phyloP scores from a whole-genome alignment of 2,888 invertebrate genomes.

The Hypercompe scribonia region DNA sequence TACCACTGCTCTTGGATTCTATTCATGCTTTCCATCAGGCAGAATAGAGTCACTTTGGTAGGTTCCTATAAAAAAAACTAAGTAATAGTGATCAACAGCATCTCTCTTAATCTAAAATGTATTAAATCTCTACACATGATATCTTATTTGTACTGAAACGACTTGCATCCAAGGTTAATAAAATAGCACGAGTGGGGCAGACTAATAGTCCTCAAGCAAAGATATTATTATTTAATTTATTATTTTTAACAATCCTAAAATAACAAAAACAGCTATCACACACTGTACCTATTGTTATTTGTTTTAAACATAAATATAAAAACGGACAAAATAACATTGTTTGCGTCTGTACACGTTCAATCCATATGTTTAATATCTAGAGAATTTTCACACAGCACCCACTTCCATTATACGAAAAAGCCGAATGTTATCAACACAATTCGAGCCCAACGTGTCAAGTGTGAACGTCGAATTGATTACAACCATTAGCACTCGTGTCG shows the following conservation, averaged over 20 bases:
- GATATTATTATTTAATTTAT: too few relatives aligned
- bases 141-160: too few relatives aligned
- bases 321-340: background rate
- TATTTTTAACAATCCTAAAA: too few relatives aligned
- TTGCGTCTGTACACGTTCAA: conserved; percentile 13
- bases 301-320: background rate
- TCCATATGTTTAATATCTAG: conserved; percentile 10
- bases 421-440: conserved; percentile 52
- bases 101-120: too few relatives aligned
- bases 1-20: too few relatives aligned
- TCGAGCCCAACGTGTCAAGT: conserved; percentile 55
- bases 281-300: background rate
- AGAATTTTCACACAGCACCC: conserved; percentile 44
- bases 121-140: too few relatives aligned
- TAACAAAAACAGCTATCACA: too few relatives aligned
- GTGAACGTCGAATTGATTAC: conserved; percentile 77
- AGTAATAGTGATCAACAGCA: too few relatives aligned
- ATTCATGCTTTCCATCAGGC: too few relatives aligned
- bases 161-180: background rate
- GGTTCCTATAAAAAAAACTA: too few relatives aligned
- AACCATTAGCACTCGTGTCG: conserved; percentile 79
- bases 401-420: conserved; percentile 43
- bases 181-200: background rate
- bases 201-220: background rate
- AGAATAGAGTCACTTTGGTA: too few relatives aligned